Percentiles rank a stretch among this genome's conserved stretches.
Evolutionary conservation across 2,113 vertebrate species (phyloP).

Genomic region (Cyprinodon variegatus): DNA sequence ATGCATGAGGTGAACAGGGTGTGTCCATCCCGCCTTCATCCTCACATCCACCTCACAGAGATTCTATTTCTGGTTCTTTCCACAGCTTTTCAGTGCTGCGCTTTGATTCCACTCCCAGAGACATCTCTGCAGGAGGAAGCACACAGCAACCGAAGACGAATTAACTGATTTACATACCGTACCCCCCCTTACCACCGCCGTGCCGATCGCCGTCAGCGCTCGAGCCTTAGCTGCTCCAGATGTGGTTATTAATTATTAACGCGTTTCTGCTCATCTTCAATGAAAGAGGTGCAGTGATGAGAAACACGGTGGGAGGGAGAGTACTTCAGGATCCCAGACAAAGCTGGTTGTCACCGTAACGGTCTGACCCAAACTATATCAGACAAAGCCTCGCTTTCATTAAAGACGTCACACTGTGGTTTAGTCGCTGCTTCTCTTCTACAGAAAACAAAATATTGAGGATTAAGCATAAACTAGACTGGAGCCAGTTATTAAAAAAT

Average conservation of each 20-base stretch:
- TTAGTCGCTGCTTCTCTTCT: neutral
- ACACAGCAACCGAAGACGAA: constrained; percentile 16
- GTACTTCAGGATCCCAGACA: constrained; percentile 36
- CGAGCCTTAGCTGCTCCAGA: constrained; percentile 19
- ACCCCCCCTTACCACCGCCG: neutral
- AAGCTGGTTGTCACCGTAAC: constrained; percentile 49
- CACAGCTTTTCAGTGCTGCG: constrained; percentile 21
- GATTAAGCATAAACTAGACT: neutral
- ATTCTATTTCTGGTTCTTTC: constrained; percentile 9
- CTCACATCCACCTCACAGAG: constrained; percentile 6
- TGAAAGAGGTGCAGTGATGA: constrained; percentile 48
- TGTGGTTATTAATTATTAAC: constrained; percentile 53
- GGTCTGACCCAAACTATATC: constrained; percentile 44
- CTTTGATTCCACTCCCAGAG: constrained; percentile 37
- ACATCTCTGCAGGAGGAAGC: constrained; percentile 14
- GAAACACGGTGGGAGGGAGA: constrained; percentile 3
- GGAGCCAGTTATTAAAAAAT: too few species aligned
- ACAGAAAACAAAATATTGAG: neutral
- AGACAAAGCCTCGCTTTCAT: constrained; percentile 66
- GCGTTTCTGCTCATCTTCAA: constrained; percentile 27
- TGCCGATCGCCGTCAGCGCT: constrained; percentile 1
- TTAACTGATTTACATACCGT: constrained; percentile 51
- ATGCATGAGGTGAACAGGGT: neutral
- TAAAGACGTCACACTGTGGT: neutral
- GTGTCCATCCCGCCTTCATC: neutral